These are phyloP conservation scores for Poecilia latipinna DNA, from an alignment of 2,113 vertebrate species.

Conservation along the genomic window DNA sequence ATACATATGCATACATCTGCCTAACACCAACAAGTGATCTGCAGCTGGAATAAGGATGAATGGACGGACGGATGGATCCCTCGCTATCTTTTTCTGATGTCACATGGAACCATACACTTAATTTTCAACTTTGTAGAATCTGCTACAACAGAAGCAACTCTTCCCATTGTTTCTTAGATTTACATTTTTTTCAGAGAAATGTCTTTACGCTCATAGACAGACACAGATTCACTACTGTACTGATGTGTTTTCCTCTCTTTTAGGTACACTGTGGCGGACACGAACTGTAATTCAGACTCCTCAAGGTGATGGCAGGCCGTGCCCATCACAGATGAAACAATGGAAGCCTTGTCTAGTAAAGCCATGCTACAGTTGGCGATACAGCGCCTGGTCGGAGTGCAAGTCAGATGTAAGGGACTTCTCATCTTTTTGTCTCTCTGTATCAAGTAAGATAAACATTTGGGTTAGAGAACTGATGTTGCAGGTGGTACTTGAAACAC, in stretches of 20 bases:
- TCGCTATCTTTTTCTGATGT: no score
- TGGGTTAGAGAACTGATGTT: background rate
- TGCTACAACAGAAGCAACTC: background rate
- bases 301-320: slow-evolving; percentile 95
- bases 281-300: slow-evolving; percentile 89
- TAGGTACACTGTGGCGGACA: slow-evolving; percentile 91
- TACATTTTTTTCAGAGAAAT: background rate
- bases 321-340: slow-evolving; percentile 90
- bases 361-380: slow-evolving; percentile 94
- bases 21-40: no score
- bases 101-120: no score
- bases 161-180: background rate
- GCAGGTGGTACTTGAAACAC: no score
- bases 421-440: background rate
- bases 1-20: no score
- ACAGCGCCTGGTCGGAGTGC: slow-evolving; percentile 90
- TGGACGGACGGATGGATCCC: no score
- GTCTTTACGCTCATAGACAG: background rate
- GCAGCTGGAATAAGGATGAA: no score
- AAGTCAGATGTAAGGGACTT: slow-evolving; percentile 87
- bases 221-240: background rate
- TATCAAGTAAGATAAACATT: background rate
- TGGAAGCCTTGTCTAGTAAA: slow-evolving; percentile 95
- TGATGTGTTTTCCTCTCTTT: background rate
- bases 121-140: background rate